Percentiles rank a stretch among this genome's conserved stretches.
phyloP scores from a whole-genome alignment of 2,888 invertebrate species.

The Flexamia atlantica region DNA sequence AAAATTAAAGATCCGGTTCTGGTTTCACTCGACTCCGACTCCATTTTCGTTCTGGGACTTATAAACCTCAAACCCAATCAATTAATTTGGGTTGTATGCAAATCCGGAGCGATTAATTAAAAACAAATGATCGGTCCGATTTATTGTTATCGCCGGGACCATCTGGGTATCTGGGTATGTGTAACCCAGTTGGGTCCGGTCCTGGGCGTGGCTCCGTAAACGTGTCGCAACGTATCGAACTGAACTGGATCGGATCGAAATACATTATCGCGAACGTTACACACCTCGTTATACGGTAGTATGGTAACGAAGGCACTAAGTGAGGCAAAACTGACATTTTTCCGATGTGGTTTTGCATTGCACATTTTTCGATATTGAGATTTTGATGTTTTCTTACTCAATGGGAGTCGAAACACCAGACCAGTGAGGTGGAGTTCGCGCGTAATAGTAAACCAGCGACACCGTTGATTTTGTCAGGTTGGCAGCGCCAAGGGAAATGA shows the following conservation, averaged over 20 bases:
- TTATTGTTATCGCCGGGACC: slow-evolving; percentile 33
- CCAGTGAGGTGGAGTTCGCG: too few relatives aligned
- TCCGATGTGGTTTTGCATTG: too few relatives aligned
- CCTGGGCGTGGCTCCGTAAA: slow-evolving; percentile 43
- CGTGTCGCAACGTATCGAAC: slow-evolving; percentile 47
- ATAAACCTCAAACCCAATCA: slow-evolving; percentile 33
- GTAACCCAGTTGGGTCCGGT: slow-evolving; percentile 54
- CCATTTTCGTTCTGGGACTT: not conserved
- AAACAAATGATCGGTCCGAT: slow-evolving; percentile 32
- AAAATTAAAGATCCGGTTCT: slow-evolving; percentile 21
- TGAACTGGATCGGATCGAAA: slow-evolving; percentile 6
- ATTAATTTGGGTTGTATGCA: slow-evolving; percentile 37
- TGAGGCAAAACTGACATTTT: too few relatives aligned
- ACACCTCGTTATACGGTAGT: slow-evolving; percentile 15
- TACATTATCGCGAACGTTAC: slow-evolving; percentile 20
- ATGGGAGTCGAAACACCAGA: too few relatives aligned
- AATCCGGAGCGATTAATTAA: slow-evolving; percentile 31
- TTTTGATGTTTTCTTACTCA: too few relatives aligned
- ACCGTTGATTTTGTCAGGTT: too few relatives aligned
- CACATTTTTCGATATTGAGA: too few relatives aligned
- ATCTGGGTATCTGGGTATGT: not conserved
- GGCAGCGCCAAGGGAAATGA: too few relatives aligned
- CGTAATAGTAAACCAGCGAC: too few relatives aligned
- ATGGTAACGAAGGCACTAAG: too few relatives aligned
- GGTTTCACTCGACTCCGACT: not conserved